phyloP scores from a whole-genome alignment of 2,888 invertebrate genomes.

The Platycheirus rosarum region DNA sequence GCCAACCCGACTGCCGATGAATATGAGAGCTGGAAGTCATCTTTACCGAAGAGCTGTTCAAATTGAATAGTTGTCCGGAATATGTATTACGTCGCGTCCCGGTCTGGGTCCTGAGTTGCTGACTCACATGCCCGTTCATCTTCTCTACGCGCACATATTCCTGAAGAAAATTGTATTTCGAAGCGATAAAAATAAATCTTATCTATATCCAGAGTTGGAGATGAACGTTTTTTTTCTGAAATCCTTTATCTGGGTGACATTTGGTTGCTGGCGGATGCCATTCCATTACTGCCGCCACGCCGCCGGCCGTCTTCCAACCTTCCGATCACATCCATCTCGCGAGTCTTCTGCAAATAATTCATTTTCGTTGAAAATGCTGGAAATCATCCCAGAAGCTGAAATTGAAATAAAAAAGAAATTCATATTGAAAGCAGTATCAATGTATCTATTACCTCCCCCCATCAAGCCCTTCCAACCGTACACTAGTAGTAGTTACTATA shows the following conservation, averaged over 20 bases:
- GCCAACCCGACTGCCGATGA: constrained; percentile 59
- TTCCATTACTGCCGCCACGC: constrained; percentile 10
- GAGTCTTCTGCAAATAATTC: constrained; percentile 58
- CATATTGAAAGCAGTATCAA: constrained; percentile 38
- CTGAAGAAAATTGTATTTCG: constrained; percentile 78
- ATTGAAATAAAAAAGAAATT: constrained; percentile 13
- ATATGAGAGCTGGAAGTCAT: constrained; percentile 56
- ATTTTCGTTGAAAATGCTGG: constrained; percentile 40
- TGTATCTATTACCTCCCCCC: not conserved
- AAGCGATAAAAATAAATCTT: constrained; percentile 82
- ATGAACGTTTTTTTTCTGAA: constrained; percentile 39
- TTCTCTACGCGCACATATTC: constrained; percentile 46
- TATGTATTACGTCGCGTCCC: constrained; percentile 2
- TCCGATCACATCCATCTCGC: constrained; percentile 53
- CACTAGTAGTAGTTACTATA: constrained; percentile 18
- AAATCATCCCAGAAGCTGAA: constrained; percentile 32
- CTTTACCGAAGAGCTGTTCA: constrained; percentile 31
- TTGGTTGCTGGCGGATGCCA: constrained; percentile 46
- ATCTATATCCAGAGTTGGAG: constrained; percentile 63
- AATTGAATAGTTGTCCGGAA: constrained; percentile 65
- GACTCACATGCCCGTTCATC: constrained; percentile 32
- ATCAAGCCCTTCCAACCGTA: constrained; percentile 12
- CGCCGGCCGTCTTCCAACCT: not conserved
- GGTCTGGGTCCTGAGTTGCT: constrained; percentile 9
- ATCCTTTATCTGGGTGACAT: constrained; percentile 70